Evolutionary conservation across 53 echinoderm and acorn worm genomes (phyloP), one percentile per base, ranked within the genome.

Genomic region (Temnopleurus reevesii): DNA sequence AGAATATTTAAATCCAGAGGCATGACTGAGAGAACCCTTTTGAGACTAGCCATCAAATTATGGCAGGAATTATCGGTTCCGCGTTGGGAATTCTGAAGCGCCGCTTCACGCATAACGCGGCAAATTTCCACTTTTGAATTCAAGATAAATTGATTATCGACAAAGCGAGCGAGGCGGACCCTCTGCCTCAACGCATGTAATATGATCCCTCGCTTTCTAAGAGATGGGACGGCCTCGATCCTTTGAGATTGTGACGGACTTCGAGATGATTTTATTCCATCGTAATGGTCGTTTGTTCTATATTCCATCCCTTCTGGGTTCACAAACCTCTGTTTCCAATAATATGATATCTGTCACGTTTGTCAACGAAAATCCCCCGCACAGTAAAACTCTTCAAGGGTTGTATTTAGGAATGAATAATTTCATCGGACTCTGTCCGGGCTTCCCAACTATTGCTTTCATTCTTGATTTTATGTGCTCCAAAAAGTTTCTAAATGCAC

Each of bases 61-160:
- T 79, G 13, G 30, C 49, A 28, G 49, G 49, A 79, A 79, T 79
- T 47, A 79, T 79, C 49, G 23, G 46, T 47, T 47, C 46, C 49
- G 46, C 49, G 9, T 4, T 21, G 79, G 79, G 79, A 79, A 49
- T 79, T 49, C 46, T 17, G 46, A 13, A n/a, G 13, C 15, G 49
- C 30, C 4, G 49, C 27, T 17, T 5, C 7, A 12, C 15, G 38
- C 49, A 21, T 6, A n/a, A 79, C 46, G 28, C 46, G 46, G 46
- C 79, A 26, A 49, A 79, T 21, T 79, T 79, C 79, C 79, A 79
- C 79, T 79, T 79, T 27, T 79, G 79, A 47, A 79, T 79, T 79
- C 79, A 79, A 79, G 23, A 79, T 79, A 79, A 79, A 79, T 79
- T 79, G 79, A 79, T 79, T 79, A 79, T 79, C 49, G 47, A 79